Conservation (phyloP, 2,797 vertebrate genomes). For the Takifugu ocellatus region DNA sequence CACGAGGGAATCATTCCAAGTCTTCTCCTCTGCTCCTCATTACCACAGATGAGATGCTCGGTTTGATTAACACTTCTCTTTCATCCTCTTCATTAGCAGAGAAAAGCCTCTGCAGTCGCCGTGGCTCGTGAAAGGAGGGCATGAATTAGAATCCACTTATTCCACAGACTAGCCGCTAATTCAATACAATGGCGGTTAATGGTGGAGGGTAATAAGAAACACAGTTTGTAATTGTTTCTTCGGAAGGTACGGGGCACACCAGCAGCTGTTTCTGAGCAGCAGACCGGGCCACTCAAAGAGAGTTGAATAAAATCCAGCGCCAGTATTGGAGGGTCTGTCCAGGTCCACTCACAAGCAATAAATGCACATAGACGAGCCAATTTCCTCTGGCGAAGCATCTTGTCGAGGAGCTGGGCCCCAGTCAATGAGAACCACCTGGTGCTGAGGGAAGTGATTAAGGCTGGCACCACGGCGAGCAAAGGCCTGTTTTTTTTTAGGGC, state of each 20-base stretch:
- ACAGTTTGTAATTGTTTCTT: slow-evolving; percentile 65
- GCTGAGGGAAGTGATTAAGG: slow-evolving; percentile 68
- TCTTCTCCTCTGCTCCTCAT: slow-evolving; percentile 49
- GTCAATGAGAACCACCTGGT: slow-evolving; percentile 74
- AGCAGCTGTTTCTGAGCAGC: slow-evolving; percentile 56
- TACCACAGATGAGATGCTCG: slow-evolving; percentile 62
- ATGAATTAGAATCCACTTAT: slow-evolving; percentile 68
- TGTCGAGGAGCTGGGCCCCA: slow-evolving; percentile 51
- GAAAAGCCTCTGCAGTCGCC: slow-evolving; percentile 43
- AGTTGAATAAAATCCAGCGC: slow-evolving; percentile 41
- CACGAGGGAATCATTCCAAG: slow-evolving; percentile 46
- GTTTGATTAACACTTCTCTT: slow-evolving; percentile 70
- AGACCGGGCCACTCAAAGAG: slow-evolving; percentile 19
- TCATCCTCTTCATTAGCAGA: slow-evolving; percentile 68
- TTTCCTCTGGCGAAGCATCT: slow-evolving; percentile 67
- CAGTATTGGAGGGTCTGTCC: slow-evolving; percentile 22
- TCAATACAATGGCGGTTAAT: slow-evolving; percentile 54
- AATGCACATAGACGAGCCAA: slow-evolving; percentile 60
- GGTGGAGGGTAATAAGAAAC: slow-evolving; percentile 58
- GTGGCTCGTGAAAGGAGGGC: slow-evolving; percentile 38
- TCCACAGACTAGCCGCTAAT: slow-evolving; percentile 51
- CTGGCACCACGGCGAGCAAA: slow-evolving; percentile 53
- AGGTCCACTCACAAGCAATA: slow-evolving; percentile 52
- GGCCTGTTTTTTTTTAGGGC: slow-evolving; percentile 57
- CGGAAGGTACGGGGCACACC: slow-evolving; percentile 28